Evolutionary conservation across 1,140 invertebrate genomes (phyloP).

Genomic region (Drosophila leontia): DNA sequence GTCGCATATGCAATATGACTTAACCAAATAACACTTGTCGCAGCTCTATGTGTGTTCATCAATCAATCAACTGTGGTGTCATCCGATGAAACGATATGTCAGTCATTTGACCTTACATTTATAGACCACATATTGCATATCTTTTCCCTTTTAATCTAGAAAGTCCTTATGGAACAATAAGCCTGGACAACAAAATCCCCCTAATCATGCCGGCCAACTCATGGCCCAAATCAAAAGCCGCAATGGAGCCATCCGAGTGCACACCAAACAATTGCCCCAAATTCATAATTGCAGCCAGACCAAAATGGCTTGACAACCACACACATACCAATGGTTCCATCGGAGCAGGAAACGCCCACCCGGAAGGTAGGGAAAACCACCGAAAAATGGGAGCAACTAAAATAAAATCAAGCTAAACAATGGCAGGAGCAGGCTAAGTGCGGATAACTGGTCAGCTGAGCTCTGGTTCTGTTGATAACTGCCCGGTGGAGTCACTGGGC

Average conservation of each 20-base stretch:
- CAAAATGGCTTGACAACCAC: constrained; percentile 52
- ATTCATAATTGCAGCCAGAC: constrained; percentile 70
- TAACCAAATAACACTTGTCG: constrained; percentile 15
- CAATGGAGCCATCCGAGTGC: constrained; percentile 51
- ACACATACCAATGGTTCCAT: background rate
- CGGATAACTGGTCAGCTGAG: constrained; percentile 47
- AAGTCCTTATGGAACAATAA: background rate
- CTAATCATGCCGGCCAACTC: constrained; percentile 31
- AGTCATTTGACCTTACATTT: constrained; percentile 2
- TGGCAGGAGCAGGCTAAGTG: constrained; percentile 30
- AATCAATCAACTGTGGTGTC: constrained; percentile 30
- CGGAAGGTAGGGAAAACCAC: constrained; percentile 17
- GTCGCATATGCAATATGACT: background rate
- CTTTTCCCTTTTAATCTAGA: background rate
- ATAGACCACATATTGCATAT: background rate
- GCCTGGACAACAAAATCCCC: background rate
- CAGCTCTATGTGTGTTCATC: constrained; percentile 14
- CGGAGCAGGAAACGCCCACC: constrained; percentile 16
- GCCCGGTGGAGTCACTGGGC: constrained; percentile 40
- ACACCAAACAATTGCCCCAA: constrained; percentile 70
- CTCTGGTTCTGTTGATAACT: constrained; percentile 40
- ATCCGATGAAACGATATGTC: constrained; percentile 25
- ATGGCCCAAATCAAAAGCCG: constrained; percentile 47
- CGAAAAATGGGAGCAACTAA: constrained; percentile 60
- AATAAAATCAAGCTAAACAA: constrained; percentile 59